phyloP scores from a whole-genome alignment of 1,140 invertebrate species.

The Drosophila bocki region DNA sequence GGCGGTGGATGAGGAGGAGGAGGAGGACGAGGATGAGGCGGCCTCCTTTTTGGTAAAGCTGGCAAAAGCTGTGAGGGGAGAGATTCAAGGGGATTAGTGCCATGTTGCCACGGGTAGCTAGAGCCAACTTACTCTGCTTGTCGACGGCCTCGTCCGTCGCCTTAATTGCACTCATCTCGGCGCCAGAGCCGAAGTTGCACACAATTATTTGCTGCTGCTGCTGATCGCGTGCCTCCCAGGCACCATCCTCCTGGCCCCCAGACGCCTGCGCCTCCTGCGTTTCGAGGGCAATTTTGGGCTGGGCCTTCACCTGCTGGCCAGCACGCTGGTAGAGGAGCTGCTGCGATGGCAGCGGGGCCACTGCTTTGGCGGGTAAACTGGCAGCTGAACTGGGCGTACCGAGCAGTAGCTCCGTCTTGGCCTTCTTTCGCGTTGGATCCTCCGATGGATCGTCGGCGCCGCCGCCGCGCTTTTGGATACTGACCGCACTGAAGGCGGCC shows the following conservation, averaged over 20 bases:
- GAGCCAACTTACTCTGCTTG: constrained; percentile 63
- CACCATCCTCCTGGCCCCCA: constrained; percentile 13
- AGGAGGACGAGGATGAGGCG: constrained; percentile 52
- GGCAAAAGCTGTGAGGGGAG: constrained; percentile 44
- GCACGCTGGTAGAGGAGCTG: constrained; percentile 16
- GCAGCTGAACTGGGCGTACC: constrained; percentile 45
- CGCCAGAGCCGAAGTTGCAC: constrained; percentile 44
- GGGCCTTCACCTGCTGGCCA: constrained; percentile 21
- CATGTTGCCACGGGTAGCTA: not conserved
- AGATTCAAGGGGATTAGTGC: not conserved
- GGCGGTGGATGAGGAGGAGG: constrained; percentile 61
- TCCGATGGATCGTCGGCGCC: constrained; percentile 59
- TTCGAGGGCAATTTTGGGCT: constrained; percentile 10
- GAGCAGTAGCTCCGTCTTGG: constrained; percentile 65
- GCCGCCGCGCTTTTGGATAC: constrained; percentile 70
- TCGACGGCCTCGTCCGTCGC: constrained; percentile 62
- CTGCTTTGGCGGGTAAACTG: constrained; percentile 69
- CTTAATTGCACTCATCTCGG: constrained; percentile 66
- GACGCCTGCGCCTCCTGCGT: constrained; percentile 15
- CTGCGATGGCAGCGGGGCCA: constrained; percentile 30
- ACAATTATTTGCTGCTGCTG: constrained; percentile 63
- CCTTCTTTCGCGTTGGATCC: constrained; percentile 65
- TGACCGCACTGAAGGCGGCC: constrained; percentile 65
- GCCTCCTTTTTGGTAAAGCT: constrained; percentile 78
- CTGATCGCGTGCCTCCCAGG: constrained; percentile 56